Evolutionary conservation across 2,113 vertebrate genomes (phyloP), one percentile per base, ranked within the genome.

Genomic region (Malaclemys terrapin): DNA sequence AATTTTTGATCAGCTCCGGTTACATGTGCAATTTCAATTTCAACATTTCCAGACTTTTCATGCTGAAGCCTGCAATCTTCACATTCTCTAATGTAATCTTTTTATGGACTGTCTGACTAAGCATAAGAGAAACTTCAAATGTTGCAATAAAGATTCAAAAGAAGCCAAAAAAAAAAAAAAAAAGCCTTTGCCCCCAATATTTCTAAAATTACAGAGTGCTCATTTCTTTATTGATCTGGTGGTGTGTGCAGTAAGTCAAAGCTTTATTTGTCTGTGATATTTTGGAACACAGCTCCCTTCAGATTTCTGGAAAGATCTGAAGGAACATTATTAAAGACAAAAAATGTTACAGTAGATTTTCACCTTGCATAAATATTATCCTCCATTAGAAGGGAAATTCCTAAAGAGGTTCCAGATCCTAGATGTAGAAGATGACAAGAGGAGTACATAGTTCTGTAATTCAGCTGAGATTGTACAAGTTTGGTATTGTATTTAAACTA

Each of bases 121-220:
- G 54, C 10, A 13, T 54, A 72, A 91, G 16, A 85, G 25, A 82
- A 94, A 9, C 52, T 85, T 93, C 87, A 89, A 93, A 89, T 85
- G 3, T 16, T 69, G 2, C 91, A 57, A 75, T 1, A 0, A 79
- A 14, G 5, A 87, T 38, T 42, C 29, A 85, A 91, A 59, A 29
- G 89, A 93, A 94, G 65, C 1, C 16, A 80, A 75, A 84, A 53
- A 53, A 86, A 53, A 53, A 86, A 53, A 53, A 86, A 10, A 16
- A 20, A 38, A 50, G 3, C 10, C 52, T 54, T 84, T 25, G 0
- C 5, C 31, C 65, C 80, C 35, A 59, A 1, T 78, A 6, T 2
- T 1, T 45, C 84, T 89, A 91, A 16, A 62, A 3, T 83, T 57
- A 11, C 56, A 80, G 25, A 13, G 54, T 50, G 24, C 1, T 86